phyloP scores from a whole-genome alignment of 92 coral and sea anemone genomes.

The Meandrina meandrites region DNA sequence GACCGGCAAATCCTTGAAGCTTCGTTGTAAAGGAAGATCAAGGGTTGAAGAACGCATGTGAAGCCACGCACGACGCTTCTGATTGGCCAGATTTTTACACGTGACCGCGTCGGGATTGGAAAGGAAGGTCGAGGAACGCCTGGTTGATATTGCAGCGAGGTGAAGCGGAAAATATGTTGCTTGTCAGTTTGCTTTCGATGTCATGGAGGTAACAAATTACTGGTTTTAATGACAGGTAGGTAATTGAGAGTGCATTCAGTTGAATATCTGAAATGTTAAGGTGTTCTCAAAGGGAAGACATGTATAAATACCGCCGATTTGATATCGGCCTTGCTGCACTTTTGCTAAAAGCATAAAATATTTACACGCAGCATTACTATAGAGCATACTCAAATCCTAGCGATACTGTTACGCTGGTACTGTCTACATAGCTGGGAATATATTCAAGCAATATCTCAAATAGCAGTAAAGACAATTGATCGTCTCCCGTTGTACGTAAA shows the following conservation, averaged over 20 bases:
- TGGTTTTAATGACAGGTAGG: conserved; percentile 4
- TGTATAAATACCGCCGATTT: background rate
- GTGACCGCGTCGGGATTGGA: background rate
- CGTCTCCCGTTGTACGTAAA: background rate
- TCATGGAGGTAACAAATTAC: background rate
- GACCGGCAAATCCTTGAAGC: conserved; percentile 41
- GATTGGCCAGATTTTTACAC: conserved; percentile 50
- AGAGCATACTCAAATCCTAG: background rate
- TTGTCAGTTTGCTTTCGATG: background rate
- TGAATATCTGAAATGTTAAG: background rate
- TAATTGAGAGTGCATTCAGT: background rate
- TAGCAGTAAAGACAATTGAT: background rate
- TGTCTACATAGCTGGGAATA: background rate
- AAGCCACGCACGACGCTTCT: conserved; percentile 54
- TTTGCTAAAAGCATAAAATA: background rate
- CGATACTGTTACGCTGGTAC: conserved; percentile 12
- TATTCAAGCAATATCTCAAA: background rate
- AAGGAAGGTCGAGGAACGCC: conserved; percentile 2
- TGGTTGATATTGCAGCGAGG: conserved; percentile 18
- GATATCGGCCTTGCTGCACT: background rate
- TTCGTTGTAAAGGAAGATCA: conserved; percentile 33
- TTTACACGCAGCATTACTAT: background rate
- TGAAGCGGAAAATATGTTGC: too few species aligned
- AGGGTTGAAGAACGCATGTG: conserved; percentile 32
- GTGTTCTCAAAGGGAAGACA: background rate